phyloP scores from a whole-genome alignment of 64 coral and sea anemone species.

The Pocillopora verrucosa region DNA sequence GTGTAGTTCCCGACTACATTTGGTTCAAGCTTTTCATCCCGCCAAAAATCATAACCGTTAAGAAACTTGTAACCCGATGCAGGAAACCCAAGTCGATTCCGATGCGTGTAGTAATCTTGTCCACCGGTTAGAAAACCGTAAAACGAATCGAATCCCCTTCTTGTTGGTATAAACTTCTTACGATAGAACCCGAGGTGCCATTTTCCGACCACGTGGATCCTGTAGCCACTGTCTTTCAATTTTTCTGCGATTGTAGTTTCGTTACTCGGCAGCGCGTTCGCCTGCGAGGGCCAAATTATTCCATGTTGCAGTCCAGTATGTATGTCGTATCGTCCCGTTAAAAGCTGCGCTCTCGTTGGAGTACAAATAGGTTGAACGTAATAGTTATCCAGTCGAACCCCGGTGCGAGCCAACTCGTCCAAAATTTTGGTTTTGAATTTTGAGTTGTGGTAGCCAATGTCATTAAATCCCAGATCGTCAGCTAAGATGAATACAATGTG shows the following conservation, averaged over 20 bases:
- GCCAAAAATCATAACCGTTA: conserved; percentile 64
- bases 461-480: conserved; percentile 69
- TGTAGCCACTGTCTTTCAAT: conserved; percentile 41
- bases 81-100: conserved; percentile 22
- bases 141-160: conserved; percentile 38
- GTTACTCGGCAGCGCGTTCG: conserved; percentile 44
- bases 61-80: conserved; percentile 4
- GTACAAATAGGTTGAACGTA: conserved; percentile 71
- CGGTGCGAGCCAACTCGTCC: conserved; percentile 40
- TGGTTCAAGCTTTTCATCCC: conserved; percentile 17
- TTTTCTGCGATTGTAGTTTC: conserved; percentile 65
- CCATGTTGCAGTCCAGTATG: conserved; percentile 63
- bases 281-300: conserved; percentile 55
- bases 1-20: conserved; percentile 34
- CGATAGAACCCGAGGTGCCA: conserved; percentile 48
- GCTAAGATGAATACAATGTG: conserved; percentile 55
- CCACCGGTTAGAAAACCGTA: conserved; percentile 42
- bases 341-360: conserved; percentile 50
- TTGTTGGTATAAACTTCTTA: conserved; percentile 15
- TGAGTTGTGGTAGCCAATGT: conserved; percentile 52
- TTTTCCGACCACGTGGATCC: conserved; percentile 40
- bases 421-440: conserved; percentile 59
- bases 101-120: conserved; percentile 57
- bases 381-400: conserved; percentile 64
- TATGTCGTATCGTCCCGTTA: conserved; percentile 65